Evolutionary conservation across 2,113 vertebrate genomes (phyloP).

Genomic region (Malurus melanocephalus): DNA sequence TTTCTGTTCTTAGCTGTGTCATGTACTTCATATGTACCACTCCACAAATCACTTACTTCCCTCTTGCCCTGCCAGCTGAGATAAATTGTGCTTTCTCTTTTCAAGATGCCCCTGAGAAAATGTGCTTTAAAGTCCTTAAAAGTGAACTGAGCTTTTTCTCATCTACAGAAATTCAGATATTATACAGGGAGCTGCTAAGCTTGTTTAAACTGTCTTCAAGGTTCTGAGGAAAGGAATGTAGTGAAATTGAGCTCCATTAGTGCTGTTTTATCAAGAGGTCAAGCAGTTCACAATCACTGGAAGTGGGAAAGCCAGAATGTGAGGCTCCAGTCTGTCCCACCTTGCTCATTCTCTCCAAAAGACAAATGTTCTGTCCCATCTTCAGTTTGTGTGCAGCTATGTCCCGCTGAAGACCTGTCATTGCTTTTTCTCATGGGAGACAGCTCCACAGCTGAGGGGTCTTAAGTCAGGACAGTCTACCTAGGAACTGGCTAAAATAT

Average conservation of each 20-base stretch:
- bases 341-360: background rate
- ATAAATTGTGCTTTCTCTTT: background rate
- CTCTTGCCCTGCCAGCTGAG: background rate
- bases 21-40: background rate
- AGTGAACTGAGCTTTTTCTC: background rate
- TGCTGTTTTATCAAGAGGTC: background rate
- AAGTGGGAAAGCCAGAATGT: background rate
- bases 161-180: background rate
- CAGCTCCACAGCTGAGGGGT: background rate
- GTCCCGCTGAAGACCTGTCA: background rate
- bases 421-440: background rate
- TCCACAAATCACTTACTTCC: background rate
- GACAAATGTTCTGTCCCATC: background rate
- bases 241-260: background rate
- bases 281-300: background rate
- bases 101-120: background rate
- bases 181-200: background rate
- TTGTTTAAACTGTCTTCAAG: background rate
- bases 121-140: background rate
- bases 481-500: background rate
- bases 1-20: background rate
- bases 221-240: background rate
- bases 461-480: background rate
- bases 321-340: background rate
- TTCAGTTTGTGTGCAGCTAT: background rate